Evolutionary conservation across 2,888 invertebrate genomes (phyloP).

Genomic region (Noctua janthe): DNA sequence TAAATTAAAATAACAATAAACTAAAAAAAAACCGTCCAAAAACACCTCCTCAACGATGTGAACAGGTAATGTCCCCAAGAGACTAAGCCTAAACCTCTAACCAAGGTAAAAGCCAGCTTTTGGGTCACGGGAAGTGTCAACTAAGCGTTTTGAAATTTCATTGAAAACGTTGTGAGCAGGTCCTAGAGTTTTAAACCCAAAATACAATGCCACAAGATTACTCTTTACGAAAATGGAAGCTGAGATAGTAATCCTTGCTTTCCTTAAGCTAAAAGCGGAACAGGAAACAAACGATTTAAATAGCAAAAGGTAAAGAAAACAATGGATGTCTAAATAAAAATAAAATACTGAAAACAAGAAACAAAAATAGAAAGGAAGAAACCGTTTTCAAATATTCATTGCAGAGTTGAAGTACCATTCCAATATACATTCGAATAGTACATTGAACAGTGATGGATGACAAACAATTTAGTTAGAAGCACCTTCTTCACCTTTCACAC

Average conservation of each 20-base stretch:
- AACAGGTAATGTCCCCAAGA: too few species aligned
- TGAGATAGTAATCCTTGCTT: slow-evolving; percentile 31
- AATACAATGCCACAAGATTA: slow-evolving; percentile 13
- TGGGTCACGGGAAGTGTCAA: too few species aligned
- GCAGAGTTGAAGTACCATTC: neutral
- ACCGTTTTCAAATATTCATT: slow-evolving; percentile 5
- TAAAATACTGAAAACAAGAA: neutral
- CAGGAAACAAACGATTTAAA: slow-evolving; percentile 26
- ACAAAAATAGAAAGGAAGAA: neutral
- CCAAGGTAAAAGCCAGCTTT: too few species aligned
- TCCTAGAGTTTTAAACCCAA: too few species aligned
- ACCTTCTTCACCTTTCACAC: slow-evolving; percentile 9
- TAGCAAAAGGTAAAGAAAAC: slow-evolving; percentile 8
- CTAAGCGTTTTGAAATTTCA: too few species aligned
- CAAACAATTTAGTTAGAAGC: slow-evolving; percentile 12
- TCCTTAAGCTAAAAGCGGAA: slow-evolving; percentile 10
- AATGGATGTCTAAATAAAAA: neutral
- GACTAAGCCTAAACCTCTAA: too few species aligned
- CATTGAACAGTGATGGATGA: slow-evolving; percentile 17
- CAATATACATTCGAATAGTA: slow-evolving; percentile 9
- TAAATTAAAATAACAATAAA: too few species aligned
- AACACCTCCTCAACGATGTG: too few species aligned
- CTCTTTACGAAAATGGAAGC: slow-evolving; percentile 2
- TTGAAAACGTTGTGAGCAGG: too few species aligned
- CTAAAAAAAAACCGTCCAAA: too few species aligned